phyloP scores from a whole-genome alignment of 1,140 invertebrate species.

The Amphibalanus amphitrite region DNA sequence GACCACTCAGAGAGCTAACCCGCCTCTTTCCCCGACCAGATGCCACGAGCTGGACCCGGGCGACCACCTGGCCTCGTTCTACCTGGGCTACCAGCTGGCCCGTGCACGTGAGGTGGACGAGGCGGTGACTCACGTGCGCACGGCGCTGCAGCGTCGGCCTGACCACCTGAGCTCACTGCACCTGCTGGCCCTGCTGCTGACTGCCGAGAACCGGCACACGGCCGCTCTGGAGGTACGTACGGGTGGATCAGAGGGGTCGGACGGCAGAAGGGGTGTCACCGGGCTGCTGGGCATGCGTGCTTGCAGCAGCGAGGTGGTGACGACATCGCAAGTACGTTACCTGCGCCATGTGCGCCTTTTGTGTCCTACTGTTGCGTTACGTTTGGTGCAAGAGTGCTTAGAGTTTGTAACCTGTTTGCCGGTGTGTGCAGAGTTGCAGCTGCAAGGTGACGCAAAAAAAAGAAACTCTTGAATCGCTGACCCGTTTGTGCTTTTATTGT shows the following conservation, averaged over 20 bases:
- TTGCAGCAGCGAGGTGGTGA: background rate
- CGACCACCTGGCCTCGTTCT: slow-evolving; percentile 75
- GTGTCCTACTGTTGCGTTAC: background rate
- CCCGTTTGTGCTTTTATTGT: background rate
- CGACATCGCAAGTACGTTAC: background rate
- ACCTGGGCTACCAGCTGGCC: slow-evolving; percentile 69
- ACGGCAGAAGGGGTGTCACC: background rate
- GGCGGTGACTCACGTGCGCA: slow-evolving; percentile 46
- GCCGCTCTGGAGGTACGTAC: slow-evolving; percentile 49
- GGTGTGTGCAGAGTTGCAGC: no score
- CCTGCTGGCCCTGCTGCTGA: slow-evolving; percentile 62
- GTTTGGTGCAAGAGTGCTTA: background rate
- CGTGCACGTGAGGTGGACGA: slow-evolving; percentile 45
- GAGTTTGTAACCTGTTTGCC: background rate
- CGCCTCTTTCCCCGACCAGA: slow-evolving; percentile 24
- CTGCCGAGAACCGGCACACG: slow-evolving; percentile 60
- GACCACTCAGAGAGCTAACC: no score
- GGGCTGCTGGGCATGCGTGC: background rate
- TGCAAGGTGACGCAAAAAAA: no score
- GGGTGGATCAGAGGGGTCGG: no score
- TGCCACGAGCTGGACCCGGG: slow-evolving; percentile 60
- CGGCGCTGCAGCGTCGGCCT: slow-evolving; percentile 41
- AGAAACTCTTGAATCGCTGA: background rate
- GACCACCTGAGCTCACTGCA: slow-evolving; percentile 47
- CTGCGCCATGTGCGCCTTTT: background rate